Percentiles rank a stretch among this genome's conserved stretches.
phyloP scores from a whole-genome alignment of 1,140 invertebrate species.

The Homarus americanus region DNA sequence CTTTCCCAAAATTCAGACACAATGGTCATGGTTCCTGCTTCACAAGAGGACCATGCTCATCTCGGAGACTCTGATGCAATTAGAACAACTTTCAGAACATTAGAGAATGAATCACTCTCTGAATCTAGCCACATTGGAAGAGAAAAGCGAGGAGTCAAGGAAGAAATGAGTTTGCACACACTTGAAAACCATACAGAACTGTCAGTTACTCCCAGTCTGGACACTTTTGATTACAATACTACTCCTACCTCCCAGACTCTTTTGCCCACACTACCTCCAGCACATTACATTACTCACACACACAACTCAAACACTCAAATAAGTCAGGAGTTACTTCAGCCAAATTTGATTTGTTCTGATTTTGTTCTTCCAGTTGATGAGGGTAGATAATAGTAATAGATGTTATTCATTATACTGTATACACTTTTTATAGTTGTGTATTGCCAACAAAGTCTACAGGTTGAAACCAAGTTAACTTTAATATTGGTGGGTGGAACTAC shows the following conservation, averaged over 20 bases:
- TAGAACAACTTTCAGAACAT: slow-evolving; percentile 16
- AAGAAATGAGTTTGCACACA: slow-evolving; percentile 36
- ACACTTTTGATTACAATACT: slow-evolving; percentile 35
- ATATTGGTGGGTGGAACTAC: no score
- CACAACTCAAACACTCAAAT: slow-evolving; percentile 40
- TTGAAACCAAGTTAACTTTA: no score
- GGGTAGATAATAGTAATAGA: slow-evolving; percentile 42
- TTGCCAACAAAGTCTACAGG: no score
- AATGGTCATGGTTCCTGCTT: slow-evolving; percentile 48
- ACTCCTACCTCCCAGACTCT: slow-evolving; percentile 21
- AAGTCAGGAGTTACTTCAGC: slow-evolving; percentile 47
- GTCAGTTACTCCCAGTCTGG: slow-evolving; percentile 18
- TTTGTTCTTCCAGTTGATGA: slow-evolving; percentile 55
- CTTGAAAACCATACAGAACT: slow-evolving; percentile 34
- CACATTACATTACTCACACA: slow-evolving; percentile 43
- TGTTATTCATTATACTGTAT: no score
- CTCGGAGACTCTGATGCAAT: slow-evolving; percentile 24
- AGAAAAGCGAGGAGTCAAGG: slow-evolving; percentile 29
- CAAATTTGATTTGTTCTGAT: slow-evolving; percentile 51
- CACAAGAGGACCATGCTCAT: slow-evolving; percentile 11
- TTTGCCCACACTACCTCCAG: slow-evolving; percentile 24
- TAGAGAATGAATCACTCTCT: slow-evolving; percentile 25
- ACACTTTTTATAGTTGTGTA: no score
- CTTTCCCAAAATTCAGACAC: slow-evolving; percentile 39
- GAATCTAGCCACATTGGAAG: slow-evolving; percentile 6